These are phyloP conservation scores for Holacanthus passer DNA, from an alignment of 2,113 vertebrate genomes.

Conservation along the genomic window DNA sequence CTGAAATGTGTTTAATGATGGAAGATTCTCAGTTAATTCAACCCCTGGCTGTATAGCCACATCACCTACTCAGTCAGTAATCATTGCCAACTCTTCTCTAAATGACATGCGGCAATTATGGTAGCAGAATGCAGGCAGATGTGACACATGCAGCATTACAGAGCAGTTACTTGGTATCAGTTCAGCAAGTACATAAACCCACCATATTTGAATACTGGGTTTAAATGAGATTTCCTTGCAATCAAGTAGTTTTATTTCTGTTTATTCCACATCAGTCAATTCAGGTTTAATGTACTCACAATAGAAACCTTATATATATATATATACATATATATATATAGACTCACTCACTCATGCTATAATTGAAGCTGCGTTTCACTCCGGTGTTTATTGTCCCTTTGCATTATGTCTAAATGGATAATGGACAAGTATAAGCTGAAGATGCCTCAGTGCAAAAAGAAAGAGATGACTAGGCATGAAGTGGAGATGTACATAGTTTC, in stretches of 20 bases:
- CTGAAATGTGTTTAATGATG: background rate
- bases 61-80: background rate
- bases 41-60: background rate
- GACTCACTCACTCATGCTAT: background rate
- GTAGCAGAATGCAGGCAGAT: background rate
- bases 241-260: background rate
- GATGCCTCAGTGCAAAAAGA: background rate
- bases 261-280: background rate
- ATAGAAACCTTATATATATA: background rate
- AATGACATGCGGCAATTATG: background rate
- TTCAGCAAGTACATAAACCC: background rate
- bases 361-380: background rate
- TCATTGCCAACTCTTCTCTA: background rate
- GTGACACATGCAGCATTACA: background rate
- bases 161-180: background rate
- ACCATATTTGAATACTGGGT: background rate
- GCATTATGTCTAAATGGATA: conserved; percentile 8
- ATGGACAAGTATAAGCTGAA: conserved; percentile 5
- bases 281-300: background rate
- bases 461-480: conserved; percentile 11
- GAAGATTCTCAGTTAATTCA: background rate
- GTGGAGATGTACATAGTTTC: background rate
- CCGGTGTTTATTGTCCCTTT: background rate
- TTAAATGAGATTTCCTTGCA: background rate
- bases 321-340: no score